Evolutionary conservation across 2,113 vertebrate genomes (phyloP), one percentile per base, ranked within the genome.

Genomic region (Mormoops blainvillei): DNA sequence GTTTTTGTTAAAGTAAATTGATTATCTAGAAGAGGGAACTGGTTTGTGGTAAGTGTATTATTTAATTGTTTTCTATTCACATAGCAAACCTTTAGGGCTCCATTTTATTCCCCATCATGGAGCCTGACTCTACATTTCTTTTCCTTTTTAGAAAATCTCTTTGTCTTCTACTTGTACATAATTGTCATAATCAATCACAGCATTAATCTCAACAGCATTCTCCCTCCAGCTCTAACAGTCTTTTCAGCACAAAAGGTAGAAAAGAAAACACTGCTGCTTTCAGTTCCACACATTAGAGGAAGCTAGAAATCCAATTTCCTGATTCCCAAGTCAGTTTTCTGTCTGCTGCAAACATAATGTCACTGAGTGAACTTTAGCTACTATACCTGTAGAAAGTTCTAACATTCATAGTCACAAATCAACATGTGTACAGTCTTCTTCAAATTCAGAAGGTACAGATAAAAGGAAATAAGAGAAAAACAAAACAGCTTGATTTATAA

Each of bases 271-370:
- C 8, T 90, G 33, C 61, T 91, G 84, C 63, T 82, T 95, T 96
- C n/a, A 70, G 58, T 80, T 77, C 73, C 52, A 85, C 88, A 92
- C 45, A 95, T 96, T 85, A 86, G 71, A 96, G 76, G 48, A 96
- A 85, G 52, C 48, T 93, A 91, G 54, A 97, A 98, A 97, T 96
- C 89, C 94, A 97, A 89, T 98, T 96, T 97, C 22, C 68, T 83
- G 73, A 96, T 70, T 95, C 95, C 82, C 43, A 93, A 77, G 71
- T 91, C 61, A 65, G 91, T 91, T 88, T 97, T 97, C 41, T 96
- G 45, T 95, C 45, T 92, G 84, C 93, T 89, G 90, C 80, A 93
- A 96, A 89, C 13, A 86, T 80, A 96, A 96, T 78, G 95, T 67
- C 19, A 87, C 18, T 4, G 68, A 78, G 73, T 95, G 71, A 97